A percentile compares a stretch with the other conserved stretches of the same genome.
phyloP scores from a whole-genome alignment of 1,140 invertebrate genomes.

The Colletes gigas region DNA sequence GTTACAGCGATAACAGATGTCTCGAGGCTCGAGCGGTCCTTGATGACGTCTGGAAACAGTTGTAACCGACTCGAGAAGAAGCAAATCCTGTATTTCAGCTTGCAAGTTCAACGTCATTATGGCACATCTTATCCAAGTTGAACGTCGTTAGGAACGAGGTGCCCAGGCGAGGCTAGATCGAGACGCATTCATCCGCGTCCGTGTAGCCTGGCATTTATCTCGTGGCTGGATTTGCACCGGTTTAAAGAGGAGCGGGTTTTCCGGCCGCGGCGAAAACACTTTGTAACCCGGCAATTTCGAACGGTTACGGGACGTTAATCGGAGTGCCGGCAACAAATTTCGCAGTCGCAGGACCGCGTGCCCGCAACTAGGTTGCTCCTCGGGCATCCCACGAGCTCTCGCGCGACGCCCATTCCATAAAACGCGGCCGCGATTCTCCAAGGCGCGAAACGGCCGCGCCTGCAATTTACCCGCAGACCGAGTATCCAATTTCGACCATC shows the following conservation, averaged over 20 bases:
- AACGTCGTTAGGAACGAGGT: not conserved
- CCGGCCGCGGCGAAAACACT: slow-evolving; percentile 2
- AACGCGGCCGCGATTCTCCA: slow-evolving; percentile 20
- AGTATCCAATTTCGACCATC: slow-evolving; percentile 53
- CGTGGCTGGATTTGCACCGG: slow-evolving; percentile 38
- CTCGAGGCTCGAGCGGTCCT: no score
- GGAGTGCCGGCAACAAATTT: slow-evolving; percentile 53
- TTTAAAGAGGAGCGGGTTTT: slow-evolving; percentile 50
- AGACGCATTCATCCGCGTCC: not conserved
- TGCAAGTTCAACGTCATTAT: not conserved
- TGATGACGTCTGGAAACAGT: no score
- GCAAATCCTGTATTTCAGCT: not conserved
- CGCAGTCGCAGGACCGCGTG: slow-evolving; percentile 26
- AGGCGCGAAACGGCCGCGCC: slow-evolving; percentile 40
- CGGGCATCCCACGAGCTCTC: not conserved
- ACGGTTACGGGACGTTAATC: slow-evolving; percentile 49
- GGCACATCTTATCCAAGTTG: not conserved
- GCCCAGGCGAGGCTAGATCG: not conserved
- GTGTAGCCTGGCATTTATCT: slow-evolving; percentile 19
- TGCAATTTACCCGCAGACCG: slow-evolving; percentile 47
- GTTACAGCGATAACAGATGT: no score
- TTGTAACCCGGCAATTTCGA: slow-evolving; percentile 44
- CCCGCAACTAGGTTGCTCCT: not conserved
- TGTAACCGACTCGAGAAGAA: not conserved
- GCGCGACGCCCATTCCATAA: slow-evolving; percentile 8